These are phyloP conservation scores for Triplophysa dalaica DNA, from an alignment of 2,113 vertebrate species.

Conservation along the genomic window DNA sequence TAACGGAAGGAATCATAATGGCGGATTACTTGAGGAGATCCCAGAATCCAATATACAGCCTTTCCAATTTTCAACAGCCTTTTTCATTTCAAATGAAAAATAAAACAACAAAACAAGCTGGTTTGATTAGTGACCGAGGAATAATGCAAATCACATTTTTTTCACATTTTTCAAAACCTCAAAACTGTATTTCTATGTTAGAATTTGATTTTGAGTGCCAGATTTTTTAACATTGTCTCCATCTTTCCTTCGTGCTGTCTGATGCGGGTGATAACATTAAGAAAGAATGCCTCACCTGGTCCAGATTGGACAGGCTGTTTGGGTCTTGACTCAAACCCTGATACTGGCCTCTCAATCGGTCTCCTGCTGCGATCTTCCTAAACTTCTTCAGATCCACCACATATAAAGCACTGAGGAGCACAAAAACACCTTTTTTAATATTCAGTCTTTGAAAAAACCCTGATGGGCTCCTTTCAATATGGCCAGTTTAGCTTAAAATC, in stretches of 20 bases:
- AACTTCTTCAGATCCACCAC: slow-evolving; percentile 98
- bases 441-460: too few relatives aligned
- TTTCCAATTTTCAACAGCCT: too few relatives aligned
- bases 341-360: slow-evolving; percentile 93
- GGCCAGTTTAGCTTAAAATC: too few relatives aligned
- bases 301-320: slow-evolving; percentile 97
- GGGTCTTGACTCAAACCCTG: slow-evolving; percentile 98
- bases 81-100: too few relatives aligned
- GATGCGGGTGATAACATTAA: background rate
- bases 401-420: slow-evolving; percentile 83
- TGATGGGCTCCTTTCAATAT: background rate
- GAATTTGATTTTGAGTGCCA: too few relatives aligned
- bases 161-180: too few relatives aligned
- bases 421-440: background rate
- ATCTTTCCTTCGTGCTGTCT: background rate
- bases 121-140: too few relatives aligned
- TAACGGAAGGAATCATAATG: background rate
- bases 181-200: too few relatives aligned
- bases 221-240: background rate
- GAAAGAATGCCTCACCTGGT: slow-evolving; percentile 79
- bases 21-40: too few relatives aligned
- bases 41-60: too few relatives aligned
- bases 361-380: slow-evolving; percentile 95
- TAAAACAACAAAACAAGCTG: too few relatives aligned
- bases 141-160: too few relatives aligned